phyloP scores from a whole-genome alignment of 2,113 vertebrate genomes.

The Cyprinodon variegatus region DNA sequence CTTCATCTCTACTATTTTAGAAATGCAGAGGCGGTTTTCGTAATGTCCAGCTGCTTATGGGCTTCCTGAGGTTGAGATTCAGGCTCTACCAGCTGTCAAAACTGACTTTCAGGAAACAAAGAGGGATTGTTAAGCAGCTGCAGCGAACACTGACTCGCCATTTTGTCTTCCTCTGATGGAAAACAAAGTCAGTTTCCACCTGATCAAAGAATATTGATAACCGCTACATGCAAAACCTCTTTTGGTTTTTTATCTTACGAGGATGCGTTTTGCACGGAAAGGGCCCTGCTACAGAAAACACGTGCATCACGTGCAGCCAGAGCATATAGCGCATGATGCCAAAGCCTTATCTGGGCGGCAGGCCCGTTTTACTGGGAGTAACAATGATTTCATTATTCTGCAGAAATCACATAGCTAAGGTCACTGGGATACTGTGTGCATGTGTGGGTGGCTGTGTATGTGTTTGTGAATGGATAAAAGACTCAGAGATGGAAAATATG shows the following conservation, averaged over 20 bases:
- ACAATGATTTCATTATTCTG: conserved; percentile 74
- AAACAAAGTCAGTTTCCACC: not conserved
- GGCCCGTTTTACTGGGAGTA: conserved; percentile 58
- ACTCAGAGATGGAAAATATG: not conserved
- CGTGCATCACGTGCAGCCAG: conserved; percentile 46
- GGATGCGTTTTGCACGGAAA: conserved; percentile 2
- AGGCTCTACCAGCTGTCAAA: conserved; percentile 28
- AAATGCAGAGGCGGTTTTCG: not conserved
- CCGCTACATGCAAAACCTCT: conserved; percentile 7
- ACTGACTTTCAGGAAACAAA: conserved; percentile 28
- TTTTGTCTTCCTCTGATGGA: conserved; percentile 23
- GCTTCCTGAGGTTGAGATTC: conserved; percentile 14
- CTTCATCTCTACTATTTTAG: not conserved
- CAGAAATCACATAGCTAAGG: conserved; percentile 47
- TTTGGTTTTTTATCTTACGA: conserved; percentile 16
- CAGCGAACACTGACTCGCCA: conserved; percentile 21
- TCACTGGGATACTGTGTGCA: conserved; percentile 12
- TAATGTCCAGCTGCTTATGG: conserved; percentile 8
- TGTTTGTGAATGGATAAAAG: conserved; percentile 5
- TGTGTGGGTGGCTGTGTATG: not conserved
- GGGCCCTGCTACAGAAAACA: conserved; percentile 27
- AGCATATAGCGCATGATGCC: conserved; percentile 62
- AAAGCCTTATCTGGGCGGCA: conserved; percentile 52
- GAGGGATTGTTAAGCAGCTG: conserved; percentile 38
- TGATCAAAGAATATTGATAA: conserved; percentile 16